Evolutionary conservation across 2,797 vertebrate genomes (phyloP).

Genomic region (Sardinella longiceps): DNA sequence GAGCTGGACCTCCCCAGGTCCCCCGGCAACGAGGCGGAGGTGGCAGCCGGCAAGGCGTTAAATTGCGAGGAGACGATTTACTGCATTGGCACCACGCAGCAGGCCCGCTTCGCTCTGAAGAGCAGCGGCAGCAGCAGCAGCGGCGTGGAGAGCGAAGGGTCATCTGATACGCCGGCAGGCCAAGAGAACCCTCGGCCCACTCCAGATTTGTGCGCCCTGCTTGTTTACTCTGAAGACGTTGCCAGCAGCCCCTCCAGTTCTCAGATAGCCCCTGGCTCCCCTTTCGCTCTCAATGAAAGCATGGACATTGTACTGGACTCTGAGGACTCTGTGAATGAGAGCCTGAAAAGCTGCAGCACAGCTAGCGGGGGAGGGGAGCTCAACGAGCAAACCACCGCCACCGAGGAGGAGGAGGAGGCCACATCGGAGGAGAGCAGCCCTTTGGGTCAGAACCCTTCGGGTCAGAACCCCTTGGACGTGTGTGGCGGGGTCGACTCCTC

Average conservation of each 20-base stretch:
- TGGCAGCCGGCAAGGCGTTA: conserved; percentile 31
- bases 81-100: conserved; percentile 46
- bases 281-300: conserved; percentile 33
- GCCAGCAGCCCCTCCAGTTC: conserved; percentile 39
- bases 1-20: conserved; percentile 63
- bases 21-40: conserved; percentile 57
- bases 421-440: neutral
- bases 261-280: conserved; percentile 35
- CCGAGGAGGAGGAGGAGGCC: conserved; percentile 48
- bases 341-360: conserved; percentile 27
- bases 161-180: conserved; percentile 53
- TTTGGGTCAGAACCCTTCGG: conserved; percentile 52
- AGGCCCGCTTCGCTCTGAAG: conserved; percentile 51
- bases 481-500: conserved; percentile 40
- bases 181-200: conserved; percentile 38
- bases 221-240: conserved; percentile 57
- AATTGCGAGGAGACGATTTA: conserved; percentile 63
- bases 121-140: conserved; percentile 49
- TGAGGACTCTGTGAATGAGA: conserved; percentile 43
- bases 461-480: conserved; percentile 52
- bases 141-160: conserved; percentile 56
- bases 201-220: conserved; percentile 60
- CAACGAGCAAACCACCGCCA: conserved; percentile 17
- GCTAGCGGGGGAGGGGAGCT: conserved; percentile 42
- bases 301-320: conserved; percentile 41